Conservation (phyloP, 2,888 invertebrate species). For the Dicyrtomina minuta region DNA sequence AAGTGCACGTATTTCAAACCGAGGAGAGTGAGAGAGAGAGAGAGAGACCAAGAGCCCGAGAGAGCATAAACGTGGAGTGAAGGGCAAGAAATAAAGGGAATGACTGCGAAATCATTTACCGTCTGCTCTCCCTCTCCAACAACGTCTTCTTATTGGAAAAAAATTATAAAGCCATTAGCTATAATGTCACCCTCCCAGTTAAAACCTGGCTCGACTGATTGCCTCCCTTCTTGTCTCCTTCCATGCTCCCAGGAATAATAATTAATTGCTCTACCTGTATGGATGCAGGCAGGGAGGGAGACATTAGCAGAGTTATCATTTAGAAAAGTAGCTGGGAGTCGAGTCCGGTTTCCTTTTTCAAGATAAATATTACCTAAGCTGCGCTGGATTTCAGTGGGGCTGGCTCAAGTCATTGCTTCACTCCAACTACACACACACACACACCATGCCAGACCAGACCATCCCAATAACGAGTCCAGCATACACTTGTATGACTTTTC, state of each 20-base stretch:
- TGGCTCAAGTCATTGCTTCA: no score
- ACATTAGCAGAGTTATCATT: not conserved
- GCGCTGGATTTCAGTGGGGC: no score
- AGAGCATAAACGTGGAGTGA: not conserved
- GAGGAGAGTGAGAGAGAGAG: not conserved
- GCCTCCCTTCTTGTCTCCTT: not conserved
- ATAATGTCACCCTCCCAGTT: conserved; percentile 32
- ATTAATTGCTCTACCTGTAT: conserved; percentile 30
- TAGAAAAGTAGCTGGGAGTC: not conserved
- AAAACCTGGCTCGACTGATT: not conserved
- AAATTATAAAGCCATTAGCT: conserved; percentile 38
- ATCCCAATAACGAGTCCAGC: no score
- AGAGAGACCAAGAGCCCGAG: not conserved
- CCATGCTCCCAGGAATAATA: conserved; percentile 30
- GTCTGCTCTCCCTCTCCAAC: no score
- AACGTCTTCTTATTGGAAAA: conserved; percentile 7
- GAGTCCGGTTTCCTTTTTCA: not conserved
- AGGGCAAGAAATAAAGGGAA: not conserved
- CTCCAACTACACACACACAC: no score
- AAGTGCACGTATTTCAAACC: not conserved
- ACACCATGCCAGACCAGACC: no score
- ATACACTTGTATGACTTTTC: no score
- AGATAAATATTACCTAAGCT: no score
- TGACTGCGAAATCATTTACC: not conserved
- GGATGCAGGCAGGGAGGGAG: conserved; percentile 11